Evolutionary conservation across 2,113 vertebrate species (phyloP), one percentile per base, ranked within the genome.

Genomic region (Candoia aspera): DNA sequence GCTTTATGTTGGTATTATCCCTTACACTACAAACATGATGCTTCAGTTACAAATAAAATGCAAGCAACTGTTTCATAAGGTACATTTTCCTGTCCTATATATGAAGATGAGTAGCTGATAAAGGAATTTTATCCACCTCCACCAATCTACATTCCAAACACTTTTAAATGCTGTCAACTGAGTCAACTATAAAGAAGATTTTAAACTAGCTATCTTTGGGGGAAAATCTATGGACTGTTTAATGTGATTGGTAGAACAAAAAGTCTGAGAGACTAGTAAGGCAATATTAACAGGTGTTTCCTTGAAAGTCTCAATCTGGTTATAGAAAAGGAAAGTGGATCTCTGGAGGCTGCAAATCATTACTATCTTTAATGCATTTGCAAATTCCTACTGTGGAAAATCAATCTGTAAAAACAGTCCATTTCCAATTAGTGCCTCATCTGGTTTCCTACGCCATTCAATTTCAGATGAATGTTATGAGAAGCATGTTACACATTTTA

Each of bases 401-500:
- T 92, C 64, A 96, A 95, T 95, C 95, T 96, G 93, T 93, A 96
- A 97, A 97, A 95, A 94, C 91, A 94, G 90, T 93, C 62, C 91
- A 93, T 93, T 97, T 96, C 96, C 96, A 97, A 90, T 95, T 96
- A 97, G 96, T 95, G 94, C 93, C 95, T 96, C 95, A 93, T 97
- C 96, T 97, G 95, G 92, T 96, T 97, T 97, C 96, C 96, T 96
- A 96, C 90, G 94, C 96, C 94, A 93, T 96, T 97, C 96, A 93
- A 97, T 97, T 97, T 97, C 95, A 97, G 96, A 96, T 93, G 92
- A 94, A 95, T 98, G 98, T 97, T 97, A 97, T 97, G 98, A 98
- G 97, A 98, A 98, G 97, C 96, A 95, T 55, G 96, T 97, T 96
- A 97, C 97, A 98, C 97, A 97, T 97, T 98, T 97, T 96, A 97